These are phyloP conservation scores for Alectoris magna DNA, from an alignment of 2,797 vertebrate species.

Conservation along the genomic window DNA sequence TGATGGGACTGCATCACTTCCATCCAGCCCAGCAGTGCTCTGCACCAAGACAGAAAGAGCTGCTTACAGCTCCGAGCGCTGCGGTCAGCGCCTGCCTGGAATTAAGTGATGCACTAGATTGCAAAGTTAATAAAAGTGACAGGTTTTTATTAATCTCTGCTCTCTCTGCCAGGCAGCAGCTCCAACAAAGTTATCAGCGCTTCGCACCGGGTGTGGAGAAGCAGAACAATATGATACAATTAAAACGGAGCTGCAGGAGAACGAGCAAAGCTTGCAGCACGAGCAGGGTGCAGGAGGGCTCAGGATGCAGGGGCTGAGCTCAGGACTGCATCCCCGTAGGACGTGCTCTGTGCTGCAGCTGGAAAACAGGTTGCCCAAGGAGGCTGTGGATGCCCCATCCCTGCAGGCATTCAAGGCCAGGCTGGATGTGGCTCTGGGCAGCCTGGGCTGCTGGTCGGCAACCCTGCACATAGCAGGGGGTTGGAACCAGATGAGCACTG, in stretches of 20 bases:
- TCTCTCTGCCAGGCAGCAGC: neutral
- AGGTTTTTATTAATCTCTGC: conserved; percentile 20
- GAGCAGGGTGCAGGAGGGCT: neutral
- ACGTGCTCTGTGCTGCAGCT: neutral
- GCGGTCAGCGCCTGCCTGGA: conserved; percentile 11
- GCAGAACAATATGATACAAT: neutral
- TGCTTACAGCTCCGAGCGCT: neutral
- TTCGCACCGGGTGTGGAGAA: neutral
- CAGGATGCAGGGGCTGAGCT: neutral
- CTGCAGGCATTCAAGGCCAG: too few species aligned
- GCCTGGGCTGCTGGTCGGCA: too few species aligned
- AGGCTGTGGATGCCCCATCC: too few species aligned
- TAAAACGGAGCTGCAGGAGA: neutral
- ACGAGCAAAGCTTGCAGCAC: neutral
- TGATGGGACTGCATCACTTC: neutral
- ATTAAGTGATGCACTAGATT: neutral
- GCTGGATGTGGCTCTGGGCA: too few species aligned
- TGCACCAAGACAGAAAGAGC: neutral
- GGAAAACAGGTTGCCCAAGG: neutral
- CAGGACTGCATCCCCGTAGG: neutral
- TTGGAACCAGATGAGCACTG: too few species aligned
- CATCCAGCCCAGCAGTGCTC: neutral
- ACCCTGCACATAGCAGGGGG: too few species aligned
- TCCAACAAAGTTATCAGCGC: neutral
- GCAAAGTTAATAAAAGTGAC: conserved; percentile 55